Evolutionary conservation across 2,888 invertebrate species (phyloP).

Genomic region (Meandrusa payeni): DNA sequence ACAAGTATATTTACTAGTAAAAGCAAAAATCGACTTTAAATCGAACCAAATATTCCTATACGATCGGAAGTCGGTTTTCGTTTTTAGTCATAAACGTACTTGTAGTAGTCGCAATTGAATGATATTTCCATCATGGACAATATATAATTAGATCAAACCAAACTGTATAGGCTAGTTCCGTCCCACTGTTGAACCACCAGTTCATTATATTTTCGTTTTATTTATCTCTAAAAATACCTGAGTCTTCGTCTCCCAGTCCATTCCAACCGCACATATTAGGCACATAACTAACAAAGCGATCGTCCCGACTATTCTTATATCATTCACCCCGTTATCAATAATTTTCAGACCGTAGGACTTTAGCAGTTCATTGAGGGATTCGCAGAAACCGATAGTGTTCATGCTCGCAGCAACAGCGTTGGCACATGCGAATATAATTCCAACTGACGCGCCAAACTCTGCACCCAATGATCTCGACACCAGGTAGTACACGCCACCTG

Average conservation of each 20-base stretch:
- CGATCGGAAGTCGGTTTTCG: too few species aligned
- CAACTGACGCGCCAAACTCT: conserved; percentile 96
- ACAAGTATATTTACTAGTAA: too few species aligned
- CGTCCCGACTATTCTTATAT: conserved; percentile 88
- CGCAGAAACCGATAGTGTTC: conserved; percentile 96
- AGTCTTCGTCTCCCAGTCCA: conserved; percentile 96
- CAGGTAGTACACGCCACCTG: conserved; percentile 94
- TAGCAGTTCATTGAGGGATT: conserved; percentile 88
- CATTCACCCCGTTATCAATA: conserved; percentile 83
- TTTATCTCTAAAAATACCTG: too few species aligned
- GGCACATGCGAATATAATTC: conserved; percentile 94
- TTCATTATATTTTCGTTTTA: too few species aligned
- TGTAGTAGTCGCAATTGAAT: too few species aligned
- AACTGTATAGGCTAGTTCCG: too few species aligned
- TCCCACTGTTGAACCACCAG: too few species aligned
- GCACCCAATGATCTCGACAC: conserved; percentile 95
- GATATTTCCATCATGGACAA: too few species aligned
- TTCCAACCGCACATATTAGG: conserved; percentile 90
- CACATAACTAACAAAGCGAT: conserved; percentile 87
- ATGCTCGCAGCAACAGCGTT: conserved; percentile 95
- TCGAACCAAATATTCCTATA: too few species aligned
- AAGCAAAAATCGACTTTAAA: too few species aligned
- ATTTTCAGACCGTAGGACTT: conserved; percentile 81
- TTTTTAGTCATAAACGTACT: too few species aligned
- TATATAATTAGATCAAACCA: too few species aligned